These are phyloP conservation scores for Dolichotis patagonum DNA, from an alignment of 2,113 vertebrate species.

Conservation along the genomic window DNA sequence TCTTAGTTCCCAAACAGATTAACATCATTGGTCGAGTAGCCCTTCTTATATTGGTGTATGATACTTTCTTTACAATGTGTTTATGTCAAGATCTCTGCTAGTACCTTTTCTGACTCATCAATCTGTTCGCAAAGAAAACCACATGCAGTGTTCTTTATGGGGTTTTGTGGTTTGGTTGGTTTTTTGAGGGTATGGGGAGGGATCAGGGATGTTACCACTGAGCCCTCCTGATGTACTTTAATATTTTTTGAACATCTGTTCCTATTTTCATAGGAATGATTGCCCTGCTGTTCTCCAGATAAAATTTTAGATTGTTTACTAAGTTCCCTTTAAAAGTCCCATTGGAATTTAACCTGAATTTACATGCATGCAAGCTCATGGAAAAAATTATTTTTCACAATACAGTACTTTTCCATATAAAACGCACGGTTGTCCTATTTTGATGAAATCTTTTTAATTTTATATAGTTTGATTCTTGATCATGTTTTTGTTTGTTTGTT, in stretches of 20 bases:
- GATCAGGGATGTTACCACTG: background rate
- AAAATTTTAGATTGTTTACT: conserved; percentile 9
- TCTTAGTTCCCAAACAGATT: background rate
- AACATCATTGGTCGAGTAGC: background rate
- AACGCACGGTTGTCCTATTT: background rate
- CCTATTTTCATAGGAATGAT: conserved; percentile 25
- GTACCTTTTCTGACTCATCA: background rate
- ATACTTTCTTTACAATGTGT: conserved; percentile 3
- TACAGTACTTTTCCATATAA: background rate
- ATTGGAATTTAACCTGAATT: conserved; percentile 41
- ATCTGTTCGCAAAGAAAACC: background rate
- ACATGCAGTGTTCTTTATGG: background rate
- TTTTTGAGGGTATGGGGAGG: too few species aligned
- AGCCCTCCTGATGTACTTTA: background rate
- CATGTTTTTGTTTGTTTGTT: too few species aligned
- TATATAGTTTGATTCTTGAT: background rate
- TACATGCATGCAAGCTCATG: background rate
- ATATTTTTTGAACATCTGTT: conserved; percentile 18
- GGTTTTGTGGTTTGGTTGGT: background rate
- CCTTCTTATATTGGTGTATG: background rate
- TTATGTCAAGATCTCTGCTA: background rate
- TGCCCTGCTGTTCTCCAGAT: background rate
- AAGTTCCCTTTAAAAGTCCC: background rate
- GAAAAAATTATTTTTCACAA: background rate
- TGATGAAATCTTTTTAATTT: conserved; percentile 17